Evolutionary conservation across 2,888 invertebrate species (phyloP), one percentile per base, ranked within the genome.

Genomic region (Melinaea menophilus): DNA sequence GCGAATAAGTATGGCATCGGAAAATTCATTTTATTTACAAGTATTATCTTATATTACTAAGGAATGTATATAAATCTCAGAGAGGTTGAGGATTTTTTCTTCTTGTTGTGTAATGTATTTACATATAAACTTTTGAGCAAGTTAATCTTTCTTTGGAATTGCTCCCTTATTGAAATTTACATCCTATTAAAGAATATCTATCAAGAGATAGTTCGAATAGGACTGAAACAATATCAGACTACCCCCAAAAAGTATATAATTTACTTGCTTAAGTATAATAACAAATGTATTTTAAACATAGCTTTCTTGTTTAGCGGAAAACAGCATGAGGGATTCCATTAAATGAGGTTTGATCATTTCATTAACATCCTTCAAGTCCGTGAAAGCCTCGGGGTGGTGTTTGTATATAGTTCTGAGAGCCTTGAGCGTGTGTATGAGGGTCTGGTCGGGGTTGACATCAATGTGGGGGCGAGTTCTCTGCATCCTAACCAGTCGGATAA

Each of bases 271-370:
- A 41, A 41, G 9, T 9, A 61, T 56, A 46, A 55, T 45, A 33
- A 35, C 31, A 11, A 22, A n/a, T 31, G 1, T 51, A 9, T 5
- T 55, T 86, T 84, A 95, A 54, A 95, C 95, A 79, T 95, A 95
- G 79, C 95, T 95, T 81, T 96, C 95, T 79, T 95, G 94, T 72
- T 94, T 94, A 35, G 95, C 93, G 0, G 96, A 95, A 82, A 95
- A 96, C 47, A 95, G 90, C 81, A 95, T 92, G 71, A 96, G 94
- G 0, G 95, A 95, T 78, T 96, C 96, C 85, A 95, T 92, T 11
- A 96, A 86, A 75, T 94, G 93, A 1, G 95, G 95, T 77, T 93
- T 92, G 62, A 96, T 93, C 80, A 96, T 91, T 73, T 96, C 95
- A 63, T 94, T 93, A 3, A 94, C 93, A 73, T 95, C 94, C 70